phyloP scores from a whole-genome alignment of 2,888 invertebrate genomes.

The Globia sparganii region DNA sequence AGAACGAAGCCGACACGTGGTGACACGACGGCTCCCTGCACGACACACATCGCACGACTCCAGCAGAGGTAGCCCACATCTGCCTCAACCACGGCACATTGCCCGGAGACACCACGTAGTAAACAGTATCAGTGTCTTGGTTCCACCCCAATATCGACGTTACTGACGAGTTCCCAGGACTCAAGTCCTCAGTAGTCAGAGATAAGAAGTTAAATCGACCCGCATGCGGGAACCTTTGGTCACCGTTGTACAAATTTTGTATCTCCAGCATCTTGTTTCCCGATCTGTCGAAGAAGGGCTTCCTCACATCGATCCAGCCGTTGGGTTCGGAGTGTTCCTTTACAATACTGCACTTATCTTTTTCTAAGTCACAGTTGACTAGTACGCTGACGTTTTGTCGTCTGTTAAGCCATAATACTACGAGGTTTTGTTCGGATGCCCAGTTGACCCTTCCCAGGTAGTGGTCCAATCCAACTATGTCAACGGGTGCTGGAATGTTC shows the following conservation, averaged over 20 bases:
- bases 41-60: constrained; percentile 91
- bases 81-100: constrained; percentile 93
- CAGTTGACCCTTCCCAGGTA: constrained; percentile 93
- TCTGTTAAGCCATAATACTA: constrained; percentile 95
- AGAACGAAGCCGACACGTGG: constrained; percentile 91
- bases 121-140: constrained; percentile 89
- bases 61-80: constrained; percentile 89
- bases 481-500: constrained; percentile 88
- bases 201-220: constrained; percentile 79
- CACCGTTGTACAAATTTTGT: constrained; percentile 78
- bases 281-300: constrained; percentile 88
- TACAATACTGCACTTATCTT: constrained; percentile 83
- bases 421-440: constrained; percentile 92
- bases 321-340: constrained; percentile 88
- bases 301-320: constrained; percentile 93
- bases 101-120: constrained; percentile 92
- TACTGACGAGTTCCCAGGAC: constrained; percentile 91
- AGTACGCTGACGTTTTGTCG: constrained; percentile 93
- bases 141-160: constrained; percentile 91
- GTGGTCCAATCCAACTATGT: constrained; percentile 91
- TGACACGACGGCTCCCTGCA: constrained; percentile 93
- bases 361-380: constrained; percentile 89
- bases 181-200: constrained; percentile 83
- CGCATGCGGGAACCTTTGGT: constrained; percentile 86
- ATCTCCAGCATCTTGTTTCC: constrained; percentile 87